These are phyloP conservation scores for Brachyhypopomus occidentalis DNA, from an alignment of 2,113 vertebrate species.

Conservation along the genomic window DNA sequence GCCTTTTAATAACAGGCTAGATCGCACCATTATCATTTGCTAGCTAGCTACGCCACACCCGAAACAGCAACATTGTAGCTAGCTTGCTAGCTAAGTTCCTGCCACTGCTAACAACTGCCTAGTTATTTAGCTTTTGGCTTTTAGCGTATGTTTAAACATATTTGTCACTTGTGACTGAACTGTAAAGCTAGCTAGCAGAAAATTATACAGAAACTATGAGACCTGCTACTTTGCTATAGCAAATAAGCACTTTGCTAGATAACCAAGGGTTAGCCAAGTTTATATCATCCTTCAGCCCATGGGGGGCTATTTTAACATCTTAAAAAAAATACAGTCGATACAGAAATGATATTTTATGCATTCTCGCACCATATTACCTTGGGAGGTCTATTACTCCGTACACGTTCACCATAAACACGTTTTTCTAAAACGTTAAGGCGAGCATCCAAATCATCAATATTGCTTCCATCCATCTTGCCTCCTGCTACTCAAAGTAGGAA, in stretches of 20 bases:
- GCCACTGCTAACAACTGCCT: background rate
- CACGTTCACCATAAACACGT: conserved; percentile 45
- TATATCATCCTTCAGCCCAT: too few relatives aligned
- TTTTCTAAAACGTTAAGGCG: conserved; percentile 50
- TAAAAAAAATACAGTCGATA: too few relatives aligned
- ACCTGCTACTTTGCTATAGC: too few relatives aligned
- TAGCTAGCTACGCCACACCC: conserved; percentile 22
- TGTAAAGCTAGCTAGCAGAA: background rate
- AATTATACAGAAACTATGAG: too few relatives aligned
- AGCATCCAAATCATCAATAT: conserved; percentile 34
- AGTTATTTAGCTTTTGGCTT: background rate
- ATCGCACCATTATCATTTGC: too few relatives aligned
- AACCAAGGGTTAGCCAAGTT: too few relatives aligned
- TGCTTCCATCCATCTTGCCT: conserved; percentile 46
- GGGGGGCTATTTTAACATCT: too few relatives aligned
- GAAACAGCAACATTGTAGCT: background rate
- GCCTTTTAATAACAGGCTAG: too few relatives aligned
- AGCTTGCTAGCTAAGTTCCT: background rate
- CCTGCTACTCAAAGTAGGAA: conserved; percentile 18
- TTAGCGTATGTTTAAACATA: background rate
- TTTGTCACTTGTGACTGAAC: background rate
- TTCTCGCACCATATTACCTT: conserved; percentile 35
- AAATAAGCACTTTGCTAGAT: too few relatives aligned
- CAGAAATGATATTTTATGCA: too few relatives aligned
- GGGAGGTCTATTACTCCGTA: conserved; percentile 33